phyloP scores from a whole-genome alignment of 2,797 vertebrate genomes.

The Eidolon dupreanum region DNA sequence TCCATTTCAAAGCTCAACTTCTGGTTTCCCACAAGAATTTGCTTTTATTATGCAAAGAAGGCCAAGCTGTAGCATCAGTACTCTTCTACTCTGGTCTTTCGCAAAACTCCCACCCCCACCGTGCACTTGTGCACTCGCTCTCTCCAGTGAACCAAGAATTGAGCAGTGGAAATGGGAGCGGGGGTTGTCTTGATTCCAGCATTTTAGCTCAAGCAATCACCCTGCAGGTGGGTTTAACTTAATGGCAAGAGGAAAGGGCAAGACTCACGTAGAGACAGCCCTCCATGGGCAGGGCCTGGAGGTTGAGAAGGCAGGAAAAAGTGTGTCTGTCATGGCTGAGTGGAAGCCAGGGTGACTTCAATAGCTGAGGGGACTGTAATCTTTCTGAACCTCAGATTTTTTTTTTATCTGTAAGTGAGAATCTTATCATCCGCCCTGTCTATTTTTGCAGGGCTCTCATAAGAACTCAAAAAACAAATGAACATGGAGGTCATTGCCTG shows the following conservation, averaged over 20 bases:
- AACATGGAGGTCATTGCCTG: background rate
- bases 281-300: background rate
- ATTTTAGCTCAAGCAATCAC: background rate
- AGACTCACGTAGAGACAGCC: background rate
- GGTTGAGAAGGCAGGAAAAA: background rate
- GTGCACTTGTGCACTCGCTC: background rate
- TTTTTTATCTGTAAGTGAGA: background rate
- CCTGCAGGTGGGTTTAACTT: background rate
- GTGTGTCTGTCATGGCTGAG: background rate
- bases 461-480: background rate
- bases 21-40: background rate
- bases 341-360: background rate
- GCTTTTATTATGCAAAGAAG: background rate
- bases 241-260: background rate
- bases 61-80: background rate
- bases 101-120: background rate
- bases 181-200: background rate
- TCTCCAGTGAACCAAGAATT: background rate
- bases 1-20: background rate
- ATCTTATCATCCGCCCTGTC: background rate
- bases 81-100: background rate
- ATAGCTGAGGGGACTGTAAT: background rate
- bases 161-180: accelerated
- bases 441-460: background rate
- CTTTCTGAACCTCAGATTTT: background rate